phyloP scores from a whole-genome alignment of 2,797 vertebrate species.

The Poecilia wingei region DNA sequence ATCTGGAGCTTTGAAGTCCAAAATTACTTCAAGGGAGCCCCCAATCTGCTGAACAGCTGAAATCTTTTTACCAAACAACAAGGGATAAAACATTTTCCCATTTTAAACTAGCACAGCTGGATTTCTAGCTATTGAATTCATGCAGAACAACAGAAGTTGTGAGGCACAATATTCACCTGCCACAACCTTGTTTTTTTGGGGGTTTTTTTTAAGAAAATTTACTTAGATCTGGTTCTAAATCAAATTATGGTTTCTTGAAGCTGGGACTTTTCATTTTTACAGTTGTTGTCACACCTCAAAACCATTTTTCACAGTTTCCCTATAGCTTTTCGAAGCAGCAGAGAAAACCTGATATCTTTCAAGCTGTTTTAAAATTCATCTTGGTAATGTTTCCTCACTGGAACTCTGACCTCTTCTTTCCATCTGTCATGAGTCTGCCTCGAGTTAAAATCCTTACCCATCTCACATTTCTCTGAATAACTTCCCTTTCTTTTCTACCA shows the following conservation, averaged over 20 bases:
- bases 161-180: background rate
- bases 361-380: conserved; percentile 1
- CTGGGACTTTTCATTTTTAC: background rate
- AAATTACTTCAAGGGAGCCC: background rate
- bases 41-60: background rate
- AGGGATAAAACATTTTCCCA: background rate
- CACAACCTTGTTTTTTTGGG: background rate
- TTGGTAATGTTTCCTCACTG: conserved; percentile 3
- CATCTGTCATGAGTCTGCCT: conserved; percentile 11
- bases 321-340: background rate
- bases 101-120: background rate
- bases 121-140: background rate
- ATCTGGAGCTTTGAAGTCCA: conserved; percentile 1
- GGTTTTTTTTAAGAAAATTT: background rate
- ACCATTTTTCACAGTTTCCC: background rate
- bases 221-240: background rate
- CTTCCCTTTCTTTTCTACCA: conserved; percentile 1
- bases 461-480: conserved; percentile 13
- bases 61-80: background rate
- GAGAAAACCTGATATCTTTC: background rate
- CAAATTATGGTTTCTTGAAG: background rate
- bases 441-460: conserved; percentile 14
- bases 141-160: background rate
- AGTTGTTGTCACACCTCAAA: background rate
- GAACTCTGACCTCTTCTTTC: conserved; percentile 8